These are phyloP conservation scores for Chouioia cunea DNA, from an alignment of 2,888 invertebrate genomes.

Conservation along the genomic window DNA sequence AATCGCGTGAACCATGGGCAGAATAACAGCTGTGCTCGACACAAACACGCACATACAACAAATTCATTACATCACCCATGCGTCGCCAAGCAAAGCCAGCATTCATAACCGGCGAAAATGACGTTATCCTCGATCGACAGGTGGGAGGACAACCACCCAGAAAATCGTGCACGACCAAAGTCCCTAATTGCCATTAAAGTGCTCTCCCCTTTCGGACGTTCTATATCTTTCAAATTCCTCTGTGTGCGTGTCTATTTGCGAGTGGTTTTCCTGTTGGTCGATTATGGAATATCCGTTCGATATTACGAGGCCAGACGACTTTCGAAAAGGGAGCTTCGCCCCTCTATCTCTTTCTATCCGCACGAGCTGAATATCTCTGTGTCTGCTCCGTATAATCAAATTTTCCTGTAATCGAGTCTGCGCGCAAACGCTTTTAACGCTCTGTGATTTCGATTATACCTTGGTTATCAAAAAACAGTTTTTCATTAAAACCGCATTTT, in stretches of 20 bases:
- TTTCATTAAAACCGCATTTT: too few relatives aligned
- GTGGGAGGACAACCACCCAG: background rate
- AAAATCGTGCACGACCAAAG: background rate
- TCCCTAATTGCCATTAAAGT: slow-evolving; percentile 35
- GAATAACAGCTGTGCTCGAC: too few relatives aligned
- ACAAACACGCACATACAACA: background rate
- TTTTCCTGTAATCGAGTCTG: slow-evolving; percentile 15
- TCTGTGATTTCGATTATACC: slow-evolving; percentile 19
- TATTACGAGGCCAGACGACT: background rate
- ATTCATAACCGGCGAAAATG: slow-evolving; percentile 6
- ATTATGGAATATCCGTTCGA: slow-evolving; percentile 32
- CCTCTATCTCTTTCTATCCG: slow-evolving; percentile 8
- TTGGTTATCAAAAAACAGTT: background rate
- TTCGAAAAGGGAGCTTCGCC: slow-evolving; percentile 18
- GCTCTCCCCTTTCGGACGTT: background rate
- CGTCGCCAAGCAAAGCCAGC: too few relatives aligned
- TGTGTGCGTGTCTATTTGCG: background rate
- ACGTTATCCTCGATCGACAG: slow-evolving; percentile 31
- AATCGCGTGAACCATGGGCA: too few relatives aligned
- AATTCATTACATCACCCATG: too few relatives aligned
- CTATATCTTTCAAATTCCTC: background rate
- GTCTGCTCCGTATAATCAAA: slow-evolving; percentile 6
- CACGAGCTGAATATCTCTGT: background rate
- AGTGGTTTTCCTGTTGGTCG: slow-evolving; percentile 29
- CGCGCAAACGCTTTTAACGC: background rate